Evolutionary conservation across 2,797 vertebrate genomes (phyloP).

Genomic region (Mus caroli): DNA sequence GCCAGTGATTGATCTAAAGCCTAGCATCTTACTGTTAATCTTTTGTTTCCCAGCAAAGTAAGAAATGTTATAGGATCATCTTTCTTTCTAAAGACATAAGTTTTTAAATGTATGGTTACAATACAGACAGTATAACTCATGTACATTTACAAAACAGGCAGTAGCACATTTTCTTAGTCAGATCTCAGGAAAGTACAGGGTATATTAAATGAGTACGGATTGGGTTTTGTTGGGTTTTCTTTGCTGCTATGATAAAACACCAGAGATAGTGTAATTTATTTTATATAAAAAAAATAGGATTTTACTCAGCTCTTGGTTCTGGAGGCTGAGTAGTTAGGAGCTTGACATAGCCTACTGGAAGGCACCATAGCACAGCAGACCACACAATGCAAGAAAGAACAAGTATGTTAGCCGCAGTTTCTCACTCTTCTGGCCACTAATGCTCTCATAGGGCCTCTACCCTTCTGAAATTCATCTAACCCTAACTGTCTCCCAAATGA

Average conservation of each 20-base stretch:
- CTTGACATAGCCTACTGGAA: neutral
- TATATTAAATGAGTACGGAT: neutral
- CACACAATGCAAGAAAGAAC: neutral
- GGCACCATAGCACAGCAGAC: neutral
- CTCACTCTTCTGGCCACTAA: neutral
- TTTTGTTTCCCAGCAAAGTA: constrained; percentile 73
- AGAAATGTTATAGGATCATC: constrained; percentile 72
- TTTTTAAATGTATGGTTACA: constrained; percentile 65
- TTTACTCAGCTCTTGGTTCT: neutral
- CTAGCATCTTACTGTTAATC: constrained; percentile 73
- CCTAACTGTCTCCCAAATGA: neutral
- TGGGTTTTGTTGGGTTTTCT: neutral
- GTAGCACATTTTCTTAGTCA: neutral
- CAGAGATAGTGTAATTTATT: neutral
- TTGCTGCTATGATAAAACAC: neutral
- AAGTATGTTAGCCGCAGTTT: neutral
- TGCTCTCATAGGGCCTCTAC: neutral
- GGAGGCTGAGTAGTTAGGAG: neutral
- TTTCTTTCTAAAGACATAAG: constrained; percentile 65
- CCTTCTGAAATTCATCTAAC: neutral
- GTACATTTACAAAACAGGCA: constrained; percentile 49
- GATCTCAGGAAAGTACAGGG: neutral
- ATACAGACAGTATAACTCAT: neutral
- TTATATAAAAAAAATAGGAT: neutral
- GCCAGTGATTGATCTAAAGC: constrained; percentile 74